A percentile compares a stretch with the other conserved stretches of the same genome.
Evolutionary conservation across 2,797 vertebrate genomes (phyloP).

Genomic region (Rhinatrema bivittatum): DNA sequence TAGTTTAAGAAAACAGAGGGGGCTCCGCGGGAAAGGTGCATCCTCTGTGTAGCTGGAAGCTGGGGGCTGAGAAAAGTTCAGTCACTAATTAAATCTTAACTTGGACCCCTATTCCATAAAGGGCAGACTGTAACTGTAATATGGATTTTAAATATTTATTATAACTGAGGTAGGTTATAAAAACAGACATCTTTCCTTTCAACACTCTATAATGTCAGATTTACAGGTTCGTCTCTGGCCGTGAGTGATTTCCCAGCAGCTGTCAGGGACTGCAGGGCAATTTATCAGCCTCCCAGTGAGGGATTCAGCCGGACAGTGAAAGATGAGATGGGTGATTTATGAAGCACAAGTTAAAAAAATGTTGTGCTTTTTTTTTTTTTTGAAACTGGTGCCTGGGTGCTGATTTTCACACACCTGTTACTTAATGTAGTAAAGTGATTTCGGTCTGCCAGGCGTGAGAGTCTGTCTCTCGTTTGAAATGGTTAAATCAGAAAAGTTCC

Average conservation of each 20-base stretch:
- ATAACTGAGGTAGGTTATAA: constrained; percentile 76
- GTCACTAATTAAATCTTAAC: constrained; percentile 71
- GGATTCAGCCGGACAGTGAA: constrained; percentile 61
- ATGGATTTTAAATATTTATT: constrained; percentile 73
- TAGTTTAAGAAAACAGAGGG: constrained; percentile 63
- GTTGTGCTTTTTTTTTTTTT: constrained; percentile 14
- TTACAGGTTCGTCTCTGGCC: constrained; percentile 63
- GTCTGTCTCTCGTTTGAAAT: not conserved
- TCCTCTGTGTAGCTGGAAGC: constrained; percentile 40
- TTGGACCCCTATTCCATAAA: constrained; percentile 58
- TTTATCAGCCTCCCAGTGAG: constrained; percentile 59
- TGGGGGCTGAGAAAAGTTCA: constrained; percentile 39
- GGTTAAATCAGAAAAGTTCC: not conserved
- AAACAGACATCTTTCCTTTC: constrained; percentile 80
- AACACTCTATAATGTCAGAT: constrained; percentile 76
- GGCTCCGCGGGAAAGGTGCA: constrained; percentile 34
- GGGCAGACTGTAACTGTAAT: constrained; percentile 63
- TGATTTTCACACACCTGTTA: constrained; percentile 58
- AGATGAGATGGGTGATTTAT: constrained; percentile 72
- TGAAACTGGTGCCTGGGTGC: constrained; percentile 31
- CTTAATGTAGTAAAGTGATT: constrained; percentile 20
- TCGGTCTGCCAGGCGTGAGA: not conserved
- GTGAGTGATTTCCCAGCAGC: constrained; percentile 70
- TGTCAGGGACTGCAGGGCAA: constrained; percentile 60
- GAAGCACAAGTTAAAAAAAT: constrained; percentile 37